Evolutionary conservation across 2,113 vertebrate genomes (phyloP).

Genomic region (Neolamprologus variostigma): DNA sequence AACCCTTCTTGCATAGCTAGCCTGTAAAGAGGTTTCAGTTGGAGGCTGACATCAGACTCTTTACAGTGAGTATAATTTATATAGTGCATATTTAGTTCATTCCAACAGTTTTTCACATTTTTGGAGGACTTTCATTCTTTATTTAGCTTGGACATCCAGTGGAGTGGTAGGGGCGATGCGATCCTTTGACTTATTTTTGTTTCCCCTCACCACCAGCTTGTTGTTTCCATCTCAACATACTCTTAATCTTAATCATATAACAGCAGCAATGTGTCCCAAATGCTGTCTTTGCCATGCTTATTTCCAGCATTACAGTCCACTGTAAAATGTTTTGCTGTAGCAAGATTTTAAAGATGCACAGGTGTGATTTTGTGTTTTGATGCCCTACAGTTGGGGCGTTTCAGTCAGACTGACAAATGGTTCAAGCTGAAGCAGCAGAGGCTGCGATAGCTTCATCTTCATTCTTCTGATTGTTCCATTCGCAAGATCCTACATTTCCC

Average conservation of each 20-base stretch:
- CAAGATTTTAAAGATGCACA: neutral
- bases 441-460: neutral
- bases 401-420: neutral
- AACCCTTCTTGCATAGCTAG: neutral
- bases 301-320: neutral
- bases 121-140: neutral
- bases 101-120: neutral
- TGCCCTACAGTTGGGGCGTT: neutral
- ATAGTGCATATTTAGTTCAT: neutral
- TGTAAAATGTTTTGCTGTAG: neutral
- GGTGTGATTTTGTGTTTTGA: neutral
- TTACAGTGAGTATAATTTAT: neutral
- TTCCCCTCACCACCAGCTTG: neutral
- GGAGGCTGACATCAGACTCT: neutral
- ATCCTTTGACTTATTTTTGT: neutral
- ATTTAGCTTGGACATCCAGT: conserved; percentile 27
- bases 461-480: neutral
- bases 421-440: neutral
- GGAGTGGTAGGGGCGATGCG: neutral
- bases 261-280: neutral
- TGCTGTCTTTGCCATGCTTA: neutral
- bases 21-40: neutral
- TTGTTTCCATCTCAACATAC: neutral
- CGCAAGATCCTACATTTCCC: neutral
- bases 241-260: neutral